Conservation (phyloP, 2,888 invertebrate genomes). For the Molorchus minor region DNA sequence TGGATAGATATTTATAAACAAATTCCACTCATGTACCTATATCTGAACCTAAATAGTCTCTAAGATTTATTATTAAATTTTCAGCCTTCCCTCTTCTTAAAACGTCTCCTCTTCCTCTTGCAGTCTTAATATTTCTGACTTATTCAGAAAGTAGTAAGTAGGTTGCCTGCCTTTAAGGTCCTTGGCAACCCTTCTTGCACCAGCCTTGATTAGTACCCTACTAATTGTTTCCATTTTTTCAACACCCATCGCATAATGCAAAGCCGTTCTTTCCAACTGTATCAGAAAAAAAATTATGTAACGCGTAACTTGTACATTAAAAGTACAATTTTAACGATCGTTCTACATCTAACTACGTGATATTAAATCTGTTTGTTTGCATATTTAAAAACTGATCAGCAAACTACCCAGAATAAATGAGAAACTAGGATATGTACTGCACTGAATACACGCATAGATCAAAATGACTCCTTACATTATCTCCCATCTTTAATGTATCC, state of each 20-base stretch:
- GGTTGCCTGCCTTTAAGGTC: constrained; percentile 90
- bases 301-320: no score
- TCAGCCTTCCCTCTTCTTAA: constrained; percentile 48
- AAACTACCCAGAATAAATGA: no score
- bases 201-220: constrained; percentile 81
- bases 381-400: no score
- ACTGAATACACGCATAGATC: no score
- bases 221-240: constrained; percentile 85
- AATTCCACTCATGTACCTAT: no score
- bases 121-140: constrained; percentile 83
- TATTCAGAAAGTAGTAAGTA: constrained; percentile 92
- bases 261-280: constrained; percentile 85
- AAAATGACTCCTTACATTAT: constrained; percentile 82
- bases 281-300: constrained; percentile 45
- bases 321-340: no score
- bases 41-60: no score
- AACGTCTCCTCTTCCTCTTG: constrained; percentile 84
- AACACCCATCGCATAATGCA: constrained; percentile 92
- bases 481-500: constrained; percentile 78
- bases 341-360: no score
- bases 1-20: no score
- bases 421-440: no score
- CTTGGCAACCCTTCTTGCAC: constrained; percentile 83
- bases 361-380: no score
- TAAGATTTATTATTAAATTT: no score